Conservation (phyloP, 2,888 invertebrate genomes). For the Yponomeuta sedellus region DNA sequence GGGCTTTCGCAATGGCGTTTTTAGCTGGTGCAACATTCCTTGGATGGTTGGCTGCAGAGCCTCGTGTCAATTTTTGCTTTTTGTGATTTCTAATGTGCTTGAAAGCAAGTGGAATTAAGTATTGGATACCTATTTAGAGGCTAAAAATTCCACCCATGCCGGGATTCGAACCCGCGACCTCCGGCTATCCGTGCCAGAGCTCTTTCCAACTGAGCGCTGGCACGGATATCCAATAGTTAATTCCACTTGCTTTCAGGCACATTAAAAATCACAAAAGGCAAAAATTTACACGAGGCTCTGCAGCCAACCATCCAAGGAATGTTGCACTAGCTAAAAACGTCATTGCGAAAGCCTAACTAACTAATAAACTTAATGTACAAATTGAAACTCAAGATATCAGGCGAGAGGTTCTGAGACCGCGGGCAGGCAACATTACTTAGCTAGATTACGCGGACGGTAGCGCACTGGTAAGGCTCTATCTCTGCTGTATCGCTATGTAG, state of each 20-base stretch:
- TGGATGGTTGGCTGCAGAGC: not conserved
- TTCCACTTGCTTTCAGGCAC: not conserved
- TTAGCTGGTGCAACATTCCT: not conserved
- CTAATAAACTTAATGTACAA: conserved; percentile 2
- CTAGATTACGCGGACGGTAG: conserved; percentile 27
- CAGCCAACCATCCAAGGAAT: not conserved
- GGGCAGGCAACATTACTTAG: conserved; percentile 40
- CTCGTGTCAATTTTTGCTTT: not conserved
- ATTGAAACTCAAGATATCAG: not conserved
- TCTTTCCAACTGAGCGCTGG: too few relatives aligned
- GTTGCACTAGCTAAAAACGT: not conserved
- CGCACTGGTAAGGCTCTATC: conserved; percentile 20
- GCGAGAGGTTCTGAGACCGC: not conserved
- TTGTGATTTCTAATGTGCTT: not conserved
- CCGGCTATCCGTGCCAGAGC: too few relatives aligned
- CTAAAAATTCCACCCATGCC: too few relatives aligned
- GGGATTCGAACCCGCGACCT: too few relatives aligned
- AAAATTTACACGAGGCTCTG: not conserved
- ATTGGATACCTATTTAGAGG: too few relatives aligned
- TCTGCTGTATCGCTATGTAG: conserved; percentile 22
- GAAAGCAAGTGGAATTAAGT: not conserved
- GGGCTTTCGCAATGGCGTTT: not conserved
- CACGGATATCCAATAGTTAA: too few relatives aligned
- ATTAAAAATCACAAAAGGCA: not conserved
- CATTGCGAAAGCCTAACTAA: not conserved